These are phyloP conservation scores for Leptinotarsa texana DNA, from an alignment of 1,140 invertebrate genomes.

Conservation along the genomic window DNA sequence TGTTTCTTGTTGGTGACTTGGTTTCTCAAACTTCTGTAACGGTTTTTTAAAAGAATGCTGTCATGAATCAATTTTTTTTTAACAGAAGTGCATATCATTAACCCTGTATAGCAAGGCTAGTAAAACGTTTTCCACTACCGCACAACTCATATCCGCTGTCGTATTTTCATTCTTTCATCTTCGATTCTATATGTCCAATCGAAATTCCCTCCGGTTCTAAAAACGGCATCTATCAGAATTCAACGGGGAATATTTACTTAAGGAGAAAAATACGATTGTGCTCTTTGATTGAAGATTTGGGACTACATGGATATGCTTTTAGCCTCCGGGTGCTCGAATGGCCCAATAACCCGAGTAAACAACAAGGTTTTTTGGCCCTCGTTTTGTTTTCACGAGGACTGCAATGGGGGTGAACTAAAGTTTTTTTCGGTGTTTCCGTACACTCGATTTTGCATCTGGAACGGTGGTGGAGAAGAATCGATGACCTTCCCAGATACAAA, in stretches of 20 bases:
- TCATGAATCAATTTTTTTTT: too few species aligned
- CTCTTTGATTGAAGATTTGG: neutral
- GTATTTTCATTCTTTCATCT: neutral
- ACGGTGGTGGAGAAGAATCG: too few species aligned
- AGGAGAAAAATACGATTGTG: neutral
- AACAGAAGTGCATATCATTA: too few species aligned
- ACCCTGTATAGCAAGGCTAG: too few species aligned
- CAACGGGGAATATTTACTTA: neutral
- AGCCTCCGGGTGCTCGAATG: neutral
- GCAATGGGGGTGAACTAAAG: too few species aligned
- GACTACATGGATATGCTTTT: conserved; percentile 15
- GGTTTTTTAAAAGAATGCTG: too few species aligned
- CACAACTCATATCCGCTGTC: neutral
- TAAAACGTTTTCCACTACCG: too few species aligned
- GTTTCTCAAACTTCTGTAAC: too few species aligned
- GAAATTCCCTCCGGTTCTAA: neutral
- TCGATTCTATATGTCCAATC: neutral
- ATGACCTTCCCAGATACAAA: too few species aligned
- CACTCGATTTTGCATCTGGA: too few species aligned
- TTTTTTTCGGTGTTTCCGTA: too few species aligned
- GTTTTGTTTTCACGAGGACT: neutral
- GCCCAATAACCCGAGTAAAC: conserved; percentile 1
- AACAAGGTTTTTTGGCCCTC: neutral
- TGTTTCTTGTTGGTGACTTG: too few species aligned
- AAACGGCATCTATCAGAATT: conserved; percentile 1